A percentile compares a stretch with the other conserved stretches of the same genome.
These are phyloP conservation scores for Drosophila mauritiana DNA, from an alignment of 1,140 invertebrate genomes.

Conservation along the genomic window DNA sequence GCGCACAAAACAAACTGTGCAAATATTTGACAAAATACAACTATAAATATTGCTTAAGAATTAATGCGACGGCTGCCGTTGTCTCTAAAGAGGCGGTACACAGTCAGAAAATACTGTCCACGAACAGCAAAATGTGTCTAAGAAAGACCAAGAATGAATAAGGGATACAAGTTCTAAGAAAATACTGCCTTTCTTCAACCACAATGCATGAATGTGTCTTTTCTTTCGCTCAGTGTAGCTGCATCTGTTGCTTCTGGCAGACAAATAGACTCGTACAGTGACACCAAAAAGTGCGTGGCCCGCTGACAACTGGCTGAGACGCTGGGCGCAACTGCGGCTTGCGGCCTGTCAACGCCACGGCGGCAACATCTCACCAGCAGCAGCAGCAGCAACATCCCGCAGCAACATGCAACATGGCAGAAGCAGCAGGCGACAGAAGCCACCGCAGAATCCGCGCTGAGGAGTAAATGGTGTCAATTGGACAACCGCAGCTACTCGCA, in stretches of 20 bases:
- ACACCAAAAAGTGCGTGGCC: constrained; percentile 78
- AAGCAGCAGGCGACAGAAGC: constrained; percentile 30
- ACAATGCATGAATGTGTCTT: too few relatives aligned
- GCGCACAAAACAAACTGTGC: constrained; percentile 78
- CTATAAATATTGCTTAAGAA: constrained; percentile 83
- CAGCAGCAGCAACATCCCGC: constrained; percentile 8
- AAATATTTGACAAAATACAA: constrained; percentile 84
- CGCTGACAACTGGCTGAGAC: constrained; percentile 54
- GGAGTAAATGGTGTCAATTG: constrained; percentile 61
- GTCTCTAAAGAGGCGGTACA: constrained; percentile 1
- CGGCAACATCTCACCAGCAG: constrained; percentile 32
- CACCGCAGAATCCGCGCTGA: constrained; percentile 40
- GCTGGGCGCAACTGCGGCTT: constrained; percentile 48
- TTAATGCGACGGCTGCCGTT: constrained; percentile 64
- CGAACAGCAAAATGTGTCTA: too few relatives aligned
- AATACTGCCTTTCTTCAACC: too few relatives aligned
- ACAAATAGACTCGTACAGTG: constrained; percentile 75
- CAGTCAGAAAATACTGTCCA: not conserved
- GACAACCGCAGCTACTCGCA: constrained; percentile 54
- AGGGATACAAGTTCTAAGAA: too few relatives aligned
- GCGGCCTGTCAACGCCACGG: constrained; percentile 43
- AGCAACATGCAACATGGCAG: too few relatives aligned
- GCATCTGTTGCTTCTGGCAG: constrained; percentile 40
- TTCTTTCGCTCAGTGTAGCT: not conserved
- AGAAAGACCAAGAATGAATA: too few relatives aligned